Conservation (phyloP, 1,140 invertebrate species). For the Eumaeus atala region DNA sequence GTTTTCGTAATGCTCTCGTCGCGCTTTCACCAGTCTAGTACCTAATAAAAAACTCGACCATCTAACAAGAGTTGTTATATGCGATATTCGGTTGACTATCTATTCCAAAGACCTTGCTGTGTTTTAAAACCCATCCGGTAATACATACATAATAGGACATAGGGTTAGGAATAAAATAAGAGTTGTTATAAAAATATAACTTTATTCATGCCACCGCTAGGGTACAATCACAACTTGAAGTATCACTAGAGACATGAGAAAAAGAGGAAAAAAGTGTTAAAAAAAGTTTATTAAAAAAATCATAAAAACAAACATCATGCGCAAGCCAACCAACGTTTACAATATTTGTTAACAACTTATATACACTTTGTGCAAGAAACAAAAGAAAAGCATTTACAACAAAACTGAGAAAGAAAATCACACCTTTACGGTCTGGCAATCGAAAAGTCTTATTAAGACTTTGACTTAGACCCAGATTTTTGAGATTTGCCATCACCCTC, state of each 20-base stretch:
- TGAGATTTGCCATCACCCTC: too few species aligned
- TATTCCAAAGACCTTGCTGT: too few species aligned
- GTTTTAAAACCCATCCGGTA: too few species aligned
- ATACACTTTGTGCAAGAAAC: slow-evolving; percentile 14
- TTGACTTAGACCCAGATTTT: background rate
- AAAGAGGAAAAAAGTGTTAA: slow-evolving; percentile 52
- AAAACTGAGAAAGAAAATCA: background rate
- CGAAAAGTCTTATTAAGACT: slow-evolving; percentile 6
- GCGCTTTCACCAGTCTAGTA: too few species aligned
- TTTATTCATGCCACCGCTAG: slow-evolving; percentile 52
- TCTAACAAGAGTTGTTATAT: too few species aligned
- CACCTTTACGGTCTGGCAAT: background rate
- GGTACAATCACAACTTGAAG: slow-evolving; percentile 56
- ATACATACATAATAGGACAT: too few species aligned
- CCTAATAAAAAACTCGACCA: too few species aligned
- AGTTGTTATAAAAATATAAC: slow-evolving; percentile 58
- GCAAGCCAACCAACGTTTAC: slow-evolving; percentile 37
- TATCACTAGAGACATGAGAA: slow-evolving; percentile 30
- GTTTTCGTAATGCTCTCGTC: too few species aligned
- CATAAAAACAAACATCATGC: slow-evolving; percentile 48
- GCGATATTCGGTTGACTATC: too few species aligned
- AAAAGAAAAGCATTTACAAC: slow-evolving; percentile 20
- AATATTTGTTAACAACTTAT: slow-evolving; percentile 20
- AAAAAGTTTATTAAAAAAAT: slow-evolving; percentile 68
- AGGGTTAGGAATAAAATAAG: slow-evolving; percentile 37